Percentiles rank a stretch among this genome's conserved stretches.
Conservation (phyloP, 2,888 invertebrate species). For the Lampropteryx suffumata region DNA sequence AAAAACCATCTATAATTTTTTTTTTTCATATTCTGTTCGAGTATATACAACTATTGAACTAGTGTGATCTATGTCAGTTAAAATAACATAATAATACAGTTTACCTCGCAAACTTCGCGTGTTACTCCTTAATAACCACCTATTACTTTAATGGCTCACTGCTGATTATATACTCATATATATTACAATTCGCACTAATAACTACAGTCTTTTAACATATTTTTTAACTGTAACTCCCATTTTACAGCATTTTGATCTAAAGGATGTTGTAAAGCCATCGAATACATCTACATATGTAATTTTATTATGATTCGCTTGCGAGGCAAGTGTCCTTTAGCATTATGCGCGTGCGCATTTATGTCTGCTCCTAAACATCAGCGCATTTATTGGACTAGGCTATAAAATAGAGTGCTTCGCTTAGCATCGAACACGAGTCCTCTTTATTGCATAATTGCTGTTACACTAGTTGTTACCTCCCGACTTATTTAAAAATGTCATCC, state of each 20-base stretch:
- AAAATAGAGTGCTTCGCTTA: constrained; percentile 74
- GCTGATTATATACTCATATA: constrained; percentile 26
- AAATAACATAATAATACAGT: not conserved
- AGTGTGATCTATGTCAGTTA: not conserved
- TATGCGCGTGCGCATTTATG: constrained; percentile 50
- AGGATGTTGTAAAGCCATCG: constrained; percentile 44
- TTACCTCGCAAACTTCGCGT: not conserved
- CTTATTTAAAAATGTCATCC: constrained; percentile 37
- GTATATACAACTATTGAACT: too few relatives aligned
- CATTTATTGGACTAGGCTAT: constrained; percentile 69
- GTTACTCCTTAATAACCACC: constrained; percentile 18
- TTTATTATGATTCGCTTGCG: constrained; percentile 60
- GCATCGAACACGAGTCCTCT: constrained; percentile 54
- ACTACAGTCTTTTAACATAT: constrained; percentile 36
- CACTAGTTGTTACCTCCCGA: constrained; percentile 24
- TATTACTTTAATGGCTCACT: constrained; percentile 26
- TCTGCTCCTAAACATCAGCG: constrained; percentile 54
- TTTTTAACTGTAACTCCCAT: constrained; percentile 43
- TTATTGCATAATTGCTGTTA: constrained; percentile 66
- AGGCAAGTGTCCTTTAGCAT: constrained; percentile 72
- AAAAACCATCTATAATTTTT: too few relatives aligned
- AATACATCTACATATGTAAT: constrained; percentile 66
- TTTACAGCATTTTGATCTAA: constrained; percentile 49
- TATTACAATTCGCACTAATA: constrained; percentile 25
- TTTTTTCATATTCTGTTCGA: not conserved